phyloP scores from a whole-genome alignment of 2,797 vertebrate species.

The Enteromius mattozi region DNA sequence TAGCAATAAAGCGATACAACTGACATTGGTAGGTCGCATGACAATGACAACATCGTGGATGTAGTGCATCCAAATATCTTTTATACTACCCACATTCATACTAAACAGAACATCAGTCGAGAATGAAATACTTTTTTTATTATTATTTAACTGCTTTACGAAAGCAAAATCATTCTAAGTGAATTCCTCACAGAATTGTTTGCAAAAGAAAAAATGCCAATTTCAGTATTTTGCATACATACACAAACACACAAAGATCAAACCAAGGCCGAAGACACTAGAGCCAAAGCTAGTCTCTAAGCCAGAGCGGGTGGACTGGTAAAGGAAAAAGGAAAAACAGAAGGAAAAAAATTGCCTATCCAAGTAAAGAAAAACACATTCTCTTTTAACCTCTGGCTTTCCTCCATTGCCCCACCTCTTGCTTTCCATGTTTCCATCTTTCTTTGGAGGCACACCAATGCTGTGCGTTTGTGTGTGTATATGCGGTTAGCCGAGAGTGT shows the following conservation, averaged over 20 bases:
- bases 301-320: conserved; percentile 10
- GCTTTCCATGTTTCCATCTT: conserved; percentile 41
- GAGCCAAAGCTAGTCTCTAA: conserved; percentile 14
- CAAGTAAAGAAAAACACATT: conserved; percentile 31
- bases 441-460: conserved; percentile 7
- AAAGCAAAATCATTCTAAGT: neutral
- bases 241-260: conserved; percentile 17
- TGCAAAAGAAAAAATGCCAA: neutral
- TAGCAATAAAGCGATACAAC: neutral
- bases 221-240: neutral
- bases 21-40: neutral
- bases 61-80: neutral
- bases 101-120: neutral
- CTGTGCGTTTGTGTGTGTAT: conserved; percentile 14
- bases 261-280: conserved; percentile 7
- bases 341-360: neutral
- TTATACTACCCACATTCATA: neutral
- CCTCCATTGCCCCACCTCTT: conserved; percentile 22
- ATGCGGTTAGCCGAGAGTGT: conserved; percentile 14
- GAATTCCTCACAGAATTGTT: neutral
- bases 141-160: neutral
- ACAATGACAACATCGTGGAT: neutral
- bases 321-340: conserved; percentile 23
- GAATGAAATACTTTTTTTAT: neutral
- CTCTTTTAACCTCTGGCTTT: conserved; percentile 45